Conservation (phyloP, 2,797 vertebrate species). For the Heliangelus exortis region DNA sequence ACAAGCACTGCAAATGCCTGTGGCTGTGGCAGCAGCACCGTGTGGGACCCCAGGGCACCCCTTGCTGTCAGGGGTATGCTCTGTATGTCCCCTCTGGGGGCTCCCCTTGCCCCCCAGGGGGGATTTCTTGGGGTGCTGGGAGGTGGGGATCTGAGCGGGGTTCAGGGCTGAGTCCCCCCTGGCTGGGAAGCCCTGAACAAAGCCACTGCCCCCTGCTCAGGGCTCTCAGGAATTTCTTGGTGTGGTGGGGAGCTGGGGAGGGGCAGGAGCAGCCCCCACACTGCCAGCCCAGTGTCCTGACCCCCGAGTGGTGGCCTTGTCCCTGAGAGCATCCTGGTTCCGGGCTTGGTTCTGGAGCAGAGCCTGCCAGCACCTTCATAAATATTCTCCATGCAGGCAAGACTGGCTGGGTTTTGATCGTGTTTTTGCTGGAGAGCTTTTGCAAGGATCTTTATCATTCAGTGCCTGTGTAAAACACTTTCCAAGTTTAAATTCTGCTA, state of each 20-base stretch:
- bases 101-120: background rate
- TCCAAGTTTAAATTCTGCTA: conserved; percentile 67
- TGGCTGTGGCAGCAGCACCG: background rate
- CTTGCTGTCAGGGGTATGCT: background rate
- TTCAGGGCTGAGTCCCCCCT: background rate
- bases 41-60: background rate
- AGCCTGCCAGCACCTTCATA: conserved; percentile 6
- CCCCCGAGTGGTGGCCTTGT: background rate
- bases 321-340: fast-evolving
- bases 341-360: background rate
- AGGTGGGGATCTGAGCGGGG: background rate
- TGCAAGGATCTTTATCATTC: conserved; percentile 48
- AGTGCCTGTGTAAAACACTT: conserved; percentile 50
- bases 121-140: background rate
- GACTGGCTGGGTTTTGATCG: conserved; percentile 35
- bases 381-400: conserved; percentile 39
- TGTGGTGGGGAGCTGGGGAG: fast-evolving
- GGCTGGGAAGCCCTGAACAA: background rate
- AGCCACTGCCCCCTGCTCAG: fast-evolving
- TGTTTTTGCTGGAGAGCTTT: conserved; percentile 10
- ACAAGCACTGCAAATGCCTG: conserved; percentile 24
- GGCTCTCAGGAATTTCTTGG: background rate
- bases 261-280: fast-evolving
- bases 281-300: background rate
- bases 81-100: background rate